Base-by-base conservation (phyloP, 2,797 vertebrate genomes). In the Gephyroberyx darwinii region DNA sequence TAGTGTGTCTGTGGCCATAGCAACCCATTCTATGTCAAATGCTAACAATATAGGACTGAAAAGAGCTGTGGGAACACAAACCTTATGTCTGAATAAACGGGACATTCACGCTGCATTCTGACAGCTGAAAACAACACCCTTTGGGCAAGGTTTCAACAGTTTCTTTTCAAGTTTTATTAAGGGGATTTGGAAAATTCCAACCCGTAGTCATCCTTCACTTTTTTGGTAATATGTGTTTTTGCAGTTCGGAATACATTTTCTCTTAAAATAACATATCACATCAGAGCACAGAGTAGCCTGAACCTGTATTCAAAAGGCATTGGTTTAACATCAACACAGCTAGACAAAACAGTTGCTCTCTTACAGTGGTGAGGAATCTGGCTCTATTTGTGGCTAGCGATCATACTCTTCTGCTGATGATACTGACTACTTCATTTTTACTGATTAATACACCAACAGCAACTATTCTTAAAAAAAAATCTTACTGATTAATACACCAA, bases 11-110 rank as follows among this genome's bases (percentile, higher is more conserved):
- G 53, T 14, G 53, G 30, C 20, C 52, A 54, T 54, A 31, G 52
- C 52, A 54, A 54, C 52, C 52, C 16, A 43, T 48, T 73, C 47
- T 51, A 68, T 72, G 37, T 26, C 22, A 41, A 26, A 26, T 54
- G n/a, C n/a, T n/a, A n/a, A n/a, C n/a, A n/a, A n/a, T n/a, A 14
- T 54, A 14, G 52, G 4, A 54, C 52, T 54, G 55, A 56, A 8
- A 9, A 41, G 0, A 70, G 53, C 5, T 30, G 13, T 31, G 31
- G 26, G 10, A 17, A 16, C 10, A 54, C 52, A 31, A 31, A 54
- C 52, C 30, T 14, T 31, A 14, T 4, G 26, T 54, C 52, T 30
- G 22, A 16, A 39, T 1, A 8, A 2, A 39, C 37, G 8, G 37
- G 37, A 8, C 37, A 39, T 8, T 8, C 2, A 1, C 9, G 37